Conservation (phyloP, 2,797 vertebrate species). For the Hydrophis major region DNA sequence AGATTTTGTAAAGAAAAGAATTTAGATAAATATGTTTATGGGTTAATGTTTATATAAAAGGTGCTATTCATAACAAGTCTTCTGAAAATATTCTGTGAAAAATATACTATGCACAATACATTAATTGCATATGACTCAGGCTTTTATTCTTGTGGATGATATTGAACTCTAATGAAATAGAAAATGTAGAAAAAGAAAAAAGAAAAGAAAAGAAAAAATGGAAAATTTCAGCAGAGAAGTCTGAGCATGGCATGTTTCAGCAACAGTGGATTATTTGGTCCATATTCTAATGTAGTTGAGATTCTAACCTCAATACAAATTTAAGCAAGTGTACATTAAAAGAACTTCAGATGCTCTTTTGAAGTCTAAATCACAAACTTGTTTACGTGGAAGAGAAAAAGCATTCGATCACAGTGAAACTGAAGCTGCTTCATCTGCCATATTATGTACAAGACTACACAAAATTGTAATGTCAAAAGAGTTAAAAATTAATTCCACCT, state of each 20-base stretch:
- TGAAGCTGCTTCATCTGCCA: not conserved
- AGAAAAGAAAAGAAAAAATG: not conserved
- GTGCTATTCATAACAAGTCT: constrained; percentile 46
- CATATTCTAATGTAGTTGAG: constrained; percentile 27
- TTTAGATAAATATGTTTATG: constrained; percentile 55
- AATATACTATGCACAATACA: constrained; percentile 38
- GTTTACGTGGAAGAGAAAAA: not conserved
- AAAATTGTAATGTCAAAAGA: not conserved
- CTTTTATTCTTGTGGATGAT: constrained; percentile 36
- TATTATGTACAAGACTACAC: not conserved
- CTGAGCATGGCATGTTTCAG: constrained; percentile 22
- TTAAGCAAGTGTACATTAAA: not conserved
- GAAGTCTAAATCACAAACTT: not conserved
- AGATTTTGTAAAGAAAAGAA: constrained; percentile 53
- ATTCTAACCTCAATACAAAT: constrained; percentile 15
- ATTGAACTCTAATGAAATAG: constrained; percentile 19
- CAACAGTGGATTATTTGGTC: constrained; percentile 17
- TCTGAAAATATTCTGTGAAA: constrained; percentile 37
- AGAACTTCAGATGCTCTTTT: not conserved
- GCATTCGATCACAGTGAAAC: not conserved
- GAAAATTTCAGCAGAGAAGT: not conserved
- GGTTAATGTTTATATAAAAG: constrained; percentile 60
- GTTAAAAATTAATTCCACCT: not conserved
- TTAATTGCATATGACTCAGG: constrained; percentile 28
- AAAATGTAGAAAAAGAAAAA: not conserved